A percentile compares a stretch with the other conserved stretches of the same genome.
Conservation (phyloP, 2,113 vertebrate genomes). For the Gallinago undulata region DNA sequence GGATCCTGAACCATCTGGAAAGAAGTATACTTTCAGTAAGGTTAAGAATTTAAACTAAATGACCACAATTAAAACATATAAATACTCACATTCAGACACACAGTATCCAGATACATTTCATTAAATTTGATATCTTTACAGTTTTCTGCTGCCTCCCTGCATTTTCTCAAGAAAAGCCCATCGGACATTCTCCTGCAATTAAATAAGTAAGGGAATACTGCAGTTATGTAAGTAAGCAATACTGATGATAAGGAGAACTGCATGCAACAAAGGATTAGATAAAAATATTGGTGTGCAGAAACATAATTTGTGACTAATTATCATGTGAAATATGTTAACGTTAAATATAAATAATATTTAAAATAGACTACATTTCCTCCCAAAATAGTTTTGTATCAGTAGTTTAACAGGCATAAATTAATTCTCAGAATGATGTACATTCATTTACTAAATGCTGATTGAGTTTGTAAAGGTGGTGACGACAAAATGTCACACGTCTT, state of each 20-base stretch:
- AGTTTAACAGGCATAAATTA: neutral
- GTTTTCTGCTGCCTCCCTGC: conserved; percentile 94
- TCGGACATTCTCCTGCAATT: conserved; percentile 93
- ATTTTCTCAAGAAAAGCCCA: conserved; percentile 93
- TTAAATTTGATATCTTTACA: conserved; percentile 96
- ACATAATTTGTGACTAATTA: neutral
- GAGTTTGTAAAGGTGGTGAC: neutral
- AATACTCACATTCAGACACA: conserved; percentile 91
- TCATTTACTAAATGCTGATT: neutral
- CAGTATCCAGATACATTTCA: conserved; percentile 97
- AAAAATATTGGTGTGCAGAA: neutral
- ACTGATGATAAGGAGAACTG: neutral
- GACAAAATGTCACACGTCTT: accelerated
- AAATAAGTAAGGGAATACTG: conserved; percentile 3
- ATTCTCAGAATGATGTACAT: neutral
- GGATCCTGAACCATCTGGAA: conserved; percentile 96
- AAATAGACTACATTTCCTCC: neutral
- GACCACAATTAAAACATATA: neutral
- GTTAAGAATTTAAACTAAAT: neutral
- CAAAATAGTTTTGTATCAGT: neutral
- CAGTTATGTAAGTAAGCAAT: neutral
- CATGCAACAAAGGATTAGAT: neutral
- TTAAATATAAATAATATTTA: neutral
- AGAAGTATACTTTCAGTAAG: neutral
- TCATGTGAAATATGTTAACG: neutral